Evolutionary conservation across 2,888 invertebrate species (phyloP).

Genomic region (Marasmarcha lunaedactyla): DNA sequence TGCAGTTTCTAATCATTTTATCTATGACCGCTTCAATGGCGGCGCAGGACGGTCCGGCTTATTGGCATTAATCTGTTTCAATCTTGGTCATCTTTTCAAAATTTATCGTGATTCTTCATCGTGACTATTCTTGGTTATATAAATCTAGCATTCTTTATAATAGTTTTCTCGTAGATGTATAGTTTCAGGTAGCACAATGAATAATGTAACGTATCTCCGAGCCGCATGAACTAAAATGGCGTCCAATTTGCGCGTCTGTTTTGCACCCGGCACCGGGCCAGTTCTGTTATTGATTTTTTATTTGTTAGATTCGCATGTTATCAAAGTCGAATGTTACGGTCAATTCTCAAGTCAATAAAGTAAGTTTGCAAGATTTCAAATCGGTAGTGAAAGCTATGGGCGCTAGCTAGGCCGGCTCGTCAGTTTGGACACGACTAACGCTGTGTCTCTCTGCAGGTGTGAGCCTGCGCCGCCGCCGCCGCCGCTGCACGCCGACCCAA

Average conservation of each 20-base stretch:
- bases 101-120: constrained; percentile 44
- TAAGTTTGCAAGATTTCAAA: constrained; percentile 62
- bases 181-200: constrained; percentile 32
- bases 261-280: constrained; percentile 51
- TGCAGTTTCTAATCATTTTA: constrained; percentile 35
- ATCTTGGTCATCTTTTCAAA: constrained; percentile 57
- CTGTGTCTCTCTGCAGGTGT: constrained; percentile 71
- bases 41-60: constrained; percentile 41
- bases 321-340: constrained; percentile 29
- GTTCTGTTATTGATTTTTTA: constrained; percentile 39
- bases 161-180: constrained; percentile 53
- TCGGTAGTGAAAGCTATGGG: constrained; percentile 44
- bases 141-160: constrained; percentile 35
- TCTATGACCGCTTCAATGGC: constrained; percentile 50
- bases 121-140: constrained; percentile 42
- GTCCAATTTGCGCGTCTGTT: constrained; percentile 59
- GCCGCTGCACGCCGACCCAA: constrained; percentile 60
- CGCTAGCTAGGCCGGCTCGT: constrained; percentile 22
- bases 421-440: constrained; percentile 67
- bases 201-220: constrained; percentile 36
- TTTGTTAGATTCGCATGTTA: constrained; percentile 4
- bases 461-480: constrained; percentile 67
- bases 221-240: constrained; percentile 68
- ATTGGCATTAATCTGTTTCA: constrained; percentile 46
- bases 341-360: constrained; percentile 19